These are phyloP conservation scores for Lepus townsendii DNA, from an alignment of 2,797 vertebrate species.

Conservation along the genomic window DNA sequence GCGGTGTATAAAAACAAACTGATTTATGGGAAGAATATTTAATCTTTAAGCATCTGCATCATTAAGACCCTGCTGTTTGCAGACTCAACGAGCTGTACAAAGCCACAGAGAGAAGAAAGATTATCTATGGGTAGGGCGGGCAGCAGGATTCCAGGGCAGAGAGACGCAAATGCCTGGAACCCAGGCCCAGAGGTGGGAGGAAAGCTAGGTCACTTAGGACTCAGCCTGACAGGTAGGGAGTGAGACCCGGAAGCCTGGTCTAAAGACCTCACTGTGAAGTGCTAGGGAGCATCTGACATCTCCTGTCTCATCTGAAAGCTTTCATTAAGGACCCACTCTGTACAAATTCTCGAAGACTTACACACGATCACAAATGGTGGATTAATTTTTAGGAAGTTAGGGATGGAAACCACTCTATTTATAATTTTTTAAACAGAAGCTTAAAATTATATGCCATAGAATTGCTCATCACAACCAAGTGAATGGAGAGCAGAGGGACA, in stretches of 20 bases:
- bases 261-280: neutral
- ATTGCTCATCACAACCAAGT: neutral
- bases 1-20: neutral
- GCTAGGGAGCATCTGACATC: neutral
- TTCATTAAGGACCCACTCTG: neutral
- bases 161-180: neutral
- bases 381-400: constrained; percentile 27
- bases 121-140: neutral
- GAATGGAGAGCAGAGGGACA: neutral
- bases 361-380: neutral
- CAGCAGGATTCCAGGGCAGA: neutral
- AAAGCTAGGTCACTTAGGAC: neutral
- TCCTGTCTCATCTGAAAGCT: neutral
- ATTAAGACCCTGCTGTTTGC: neutral
- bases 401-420: neutral
- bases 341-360: neutral
- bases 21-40: constrained; percentile 12
- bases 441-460: constrained; percentile 33
- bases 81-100: neutral
- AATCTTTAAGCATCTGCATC: neutral
- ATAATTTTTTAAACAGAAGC: neutral
- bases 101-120: neutral
- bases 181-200: neutral
- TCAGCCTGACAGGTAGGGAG: neutral
- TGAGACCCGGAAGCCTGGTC: neutral